Evolutionary conservation across 2,888 invertebrate genomes (phyloP), one percentile per base, ranked within the genome.

Genomic region (Drosophila paramelanica): DNA sequence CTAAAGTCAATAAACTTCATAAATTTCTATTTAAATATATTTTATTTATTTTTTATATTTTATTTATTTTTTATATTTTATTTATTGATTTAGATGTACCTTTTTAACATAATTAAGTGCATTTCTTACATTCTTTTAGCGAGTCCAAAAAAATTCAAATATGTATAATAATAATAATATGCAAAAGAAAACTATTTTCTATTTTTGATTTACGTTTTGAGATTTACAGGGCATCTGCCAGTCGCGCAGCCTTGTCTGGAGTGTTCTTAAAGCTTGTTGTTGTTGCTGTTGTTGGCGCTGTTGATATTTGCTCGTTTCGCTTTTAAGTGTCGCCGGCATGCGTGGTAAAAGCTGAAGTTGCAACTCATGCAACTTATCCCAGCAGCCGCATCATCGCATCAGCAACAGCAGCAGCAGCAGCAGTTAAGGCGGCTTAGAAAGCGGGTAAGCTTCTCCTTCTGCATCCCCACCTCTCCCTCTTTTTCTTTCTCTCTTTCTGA

Each of bases 351-450:
- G 77, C 78, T 78, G 59, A 64, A 79, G 58, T 58, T 76, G 77
- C 80, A 79, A 79, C 75, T 78, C 77, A 78, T 75, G 79, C 77
- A 76, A 74, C 77, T 77, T 56, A 75, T 75, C 74, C 77, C 67
- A 74, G 41, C 58, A 65, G 38, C 55, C 14, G 60, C 67, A 42
- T 20, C 58, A 52, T 41, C 57, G 60, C 61, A 59, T 14, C 57
- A 47, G 59, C 49, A 55, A 11, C 61, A 51, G 58, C 31, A 31
- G 8, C 55, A 27, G 52, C 50, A 41, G 62, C 50, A 14, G 57
- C 59, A 47, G 50, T 61, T 71, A 59, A 65, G 65, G 67, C 60
- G 53, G 76, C 87, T 81, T 83, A 84, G 81, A 82, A 82, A 82
- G 81, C 80, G 77, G 73, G 61, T 47, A 25, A 50, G 14, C 49